Evolutionary conservation across 1,140 invertebrate species (phyloP).

Genomic region (Drosophila tani): DNA sequence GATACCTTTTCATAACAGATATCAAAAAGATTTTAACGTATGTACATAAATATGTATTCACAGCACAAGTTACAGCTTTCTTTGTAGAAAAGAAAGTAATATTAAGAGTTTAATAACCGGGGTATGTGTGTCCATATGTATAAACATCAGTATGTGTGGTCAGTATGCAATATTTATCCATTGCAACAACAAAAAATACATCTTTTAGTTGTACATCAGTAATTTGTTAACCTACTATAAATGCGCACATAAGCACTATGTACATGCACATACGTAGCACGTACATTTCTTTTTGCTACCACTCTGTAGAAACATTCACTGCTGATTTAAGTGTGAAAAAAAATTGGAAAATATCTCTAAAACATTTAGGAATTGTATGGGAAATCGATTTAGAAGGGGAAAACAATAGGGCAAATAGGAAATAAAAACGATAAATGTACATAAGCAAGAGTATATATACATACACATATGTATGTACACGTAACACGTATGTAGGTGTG

Average conservation of each 20-base stretch:
- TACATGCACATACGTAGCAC: conserved; percentile 9
- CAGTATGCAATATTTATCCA: conserved; percentile 3
- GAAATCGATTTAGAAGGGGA: conserved; percentile 11
- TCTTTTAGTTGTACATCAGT: conserved; percentile 16
- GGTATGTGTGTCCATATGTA: conserved; percentile 2
- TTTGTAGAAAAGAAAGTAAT: conserved; percentile 29
- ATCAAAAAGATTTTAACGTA: conserved; percentile 24
- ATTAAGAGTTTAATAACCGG: conserved; percentile 18
- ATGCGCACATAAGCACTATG: conserved; percentile 24
- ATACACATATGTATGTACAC: conserved; percentile 54
- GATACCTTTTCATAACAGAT: conserved; percentile 42
- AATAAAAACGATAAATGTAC: conserved; percentile 41
- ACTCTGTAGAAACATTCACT: background rate
- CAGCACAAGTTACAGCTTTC: background rate
- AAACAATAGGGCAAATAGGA: conserved; percentile 20
- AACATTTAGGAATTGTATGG: background rate
- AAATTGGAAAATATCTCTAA: background rate
- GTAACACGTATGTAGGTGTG: conserved; percentile 47
- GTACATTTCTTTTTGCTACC: conserved; percentile 11
- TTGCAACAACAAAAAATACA: conserved; percentile 11
- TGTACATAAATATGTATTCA: conserved; percentile 4
- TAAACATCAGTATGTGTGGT: background rate
- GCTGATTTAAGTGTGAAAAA: background rate
- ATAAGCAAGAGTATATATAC: conserved; percentile 41
- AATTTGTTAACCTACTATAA: conserved; percentile 33